Conservation (phyloP, 2,797 vertebrate genomes). For the Echeneis naucrates region DNA sequence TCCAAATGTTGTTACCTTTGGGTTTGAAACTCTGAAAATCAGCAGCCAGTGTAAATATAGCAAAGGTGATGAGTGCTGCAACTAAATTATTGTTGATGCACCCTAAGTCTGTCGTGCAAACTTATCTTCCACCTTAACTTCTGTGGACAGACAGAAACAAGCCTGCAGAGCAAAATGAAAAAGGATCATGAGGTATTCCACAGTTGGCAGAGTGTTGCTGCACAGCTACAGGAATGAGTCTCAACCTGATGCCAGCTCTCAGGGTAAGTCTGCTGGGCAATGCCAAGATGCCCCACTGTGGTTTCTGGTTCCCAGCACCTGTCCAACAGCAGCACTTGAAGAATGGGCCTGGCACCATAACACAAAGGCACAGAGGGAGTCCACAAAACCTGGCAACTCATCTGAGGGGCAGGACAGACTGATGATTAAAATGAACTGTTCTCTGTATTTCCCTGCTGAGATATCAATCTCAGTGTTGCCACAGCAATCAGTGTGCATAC, state of each 20-base stretch:
- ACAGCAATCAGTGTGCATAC: neutral
- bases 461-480: neutral
- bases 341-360: conserved; percentile 39
- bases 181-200: conserved; percentile 37
- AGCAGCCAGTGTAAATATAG: too few species aligned
- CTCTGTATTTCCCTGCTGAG: neutral
- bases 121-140: too few species aligned
- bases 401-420: conserved; percentile 9
- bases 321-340: conserved; percentile 51
- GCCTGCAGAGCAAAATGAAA: conserved; percentile 18
- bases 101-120: too few species aligned
- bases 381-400: conserved; percentile 47
- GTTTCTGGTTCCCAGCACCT: conserved; percentile 44
- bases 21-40: too few species aligned
- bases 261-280: conserved; percentile 17
- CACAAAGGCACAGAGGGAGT: conserved; percentile 39
- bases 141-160: neutral
- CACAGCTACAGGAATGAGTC: conserved; percentile 47
- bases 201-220: conserved; percentile 37
- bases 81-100: too few species aligned
- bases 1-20: too few species aligned
- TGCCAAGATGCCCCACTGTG: conserved; percentile 44
- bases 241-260: conserved; percentile 41
- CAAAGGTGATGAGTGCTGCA: too few species aligned
- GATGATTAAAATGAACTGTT: neutral